A percentile compares a stretch with the other conserved stretches of the same genome.
Evolutionary conservation across 2,797 vertebrate genomes (phyloP).

Genomic region (Sebastes alutus): DNA sequence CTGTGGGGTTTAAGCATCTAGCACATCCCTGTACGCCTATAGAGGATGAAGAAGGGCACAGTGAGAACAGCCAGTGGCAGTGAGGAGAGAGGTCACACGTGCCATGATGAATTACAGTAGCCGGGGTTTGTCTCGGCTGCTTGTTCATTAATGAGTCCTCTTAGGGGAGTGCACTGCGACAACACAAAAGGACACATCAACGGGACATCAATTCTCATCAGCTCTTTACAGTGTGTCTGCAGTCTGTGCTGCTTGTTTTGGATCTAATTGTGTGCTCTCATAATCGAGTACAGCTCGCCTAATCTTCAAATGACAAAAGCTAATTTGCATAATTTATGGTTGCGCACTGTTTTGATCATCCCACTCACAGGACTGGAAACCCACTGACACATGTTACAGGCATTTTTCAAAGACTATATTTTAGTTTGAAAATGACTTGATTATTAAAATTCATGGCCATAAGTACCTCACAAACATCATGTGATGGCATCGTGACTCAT

Average conservation of each 20-base stretch:
- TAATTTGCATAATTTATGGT: conserved; percentile 51
- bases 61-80: conserved; percentile 51
- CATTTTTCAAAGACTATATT: conserved; percentile 8
- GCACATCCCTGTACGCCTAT: not conserved
- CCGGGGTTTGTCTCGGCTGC: conserved; percentile 51
- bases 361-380: conserved; percentile 1
- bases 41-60: conserved; percentile 53
- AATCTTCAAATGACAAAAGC: conserved; percentile 46
- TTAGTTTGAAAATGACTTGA: not conserved
- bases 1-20: not conserved
- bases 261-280: conserved; percentile 24
- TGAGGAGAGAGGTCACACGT: conserved; percentile 69
- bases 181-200: conserved; percentile 57
- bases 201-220: conserved; percentile 35
- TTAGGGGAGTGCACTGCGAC: conserved; percentile 47
- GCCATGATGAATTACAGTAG: conserved; percentile 73
- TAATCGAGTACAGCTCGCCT: conserved; percentile 35
- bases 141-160: conserved; percentile 70
- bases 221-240: conserved; percentile 5
- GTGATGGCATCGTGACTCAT: too few species aligned
- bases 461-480: not conserved
- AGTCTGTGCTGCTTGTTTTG: not conserved
- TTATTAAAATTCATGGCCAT: not conserved
- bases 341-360: conserved; percentile 28
- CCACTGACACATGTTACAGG: not conserved